Conservation (phyloP, 2,797 vertebrate genomes). For the Buceros bicornis region DNA sequence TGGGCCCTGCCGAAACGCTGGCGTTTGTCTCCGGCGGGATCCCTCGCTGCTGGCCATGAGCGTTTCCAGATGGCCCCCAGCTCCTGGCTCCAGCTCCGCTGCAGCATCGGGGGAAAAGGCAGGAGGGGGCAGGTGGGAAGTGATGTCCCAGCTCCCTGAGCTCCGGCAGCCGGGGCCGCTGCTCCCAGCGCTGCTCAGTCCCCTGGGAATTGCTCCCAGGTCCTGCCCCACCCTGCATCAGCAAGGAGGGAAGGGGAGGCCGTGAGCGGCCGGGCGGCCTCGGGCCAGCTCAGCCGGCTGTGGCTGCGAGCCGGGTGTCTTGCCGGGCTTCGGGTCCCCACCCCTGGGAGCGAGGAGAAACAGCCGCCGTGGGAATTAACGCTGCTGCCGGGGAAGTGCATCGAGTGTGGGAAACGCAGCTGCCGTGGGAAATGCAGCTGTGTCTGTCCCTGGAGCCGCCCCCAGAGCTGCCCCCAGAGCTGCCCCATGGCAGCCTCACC, state of each 20-base stretch:
- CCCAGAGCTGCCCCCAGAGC: neutral
- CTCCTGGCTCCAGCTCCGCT: neutral
- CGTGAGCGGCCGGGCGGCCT: rapidly evolving
- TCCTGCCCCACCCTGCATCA: neutral
- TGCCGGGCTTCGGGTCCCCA: neutral
- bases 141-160: neutral
- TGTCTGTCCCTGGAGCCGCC: neutral
- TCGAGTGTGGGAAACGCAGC: neutral
- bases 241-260: neutral
- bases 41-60: neutral
- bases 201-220: neutral
- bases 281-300: neutral
- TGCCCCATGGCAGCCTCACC: no score
- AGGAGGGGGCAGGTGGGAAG: neutral
- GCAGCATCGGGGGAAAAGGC: conserved; percentile 21
- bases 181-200: neutral
- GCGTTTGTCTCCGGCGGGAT: neutral
- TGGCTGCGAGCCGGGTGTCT: rapidly evolving
- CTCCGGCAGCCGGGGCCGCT: neutral
- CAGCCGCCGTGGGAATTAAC: conserved; percentile 9
- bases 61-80: conserved; percentile 33
- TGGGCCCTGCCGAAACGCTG: rapidly evolving
- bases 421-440: conserved; percentile 34
- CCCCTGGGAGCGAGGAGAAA: no score
- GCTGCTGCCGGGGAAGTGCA: neutral